Evolutionary conservation across 2,113 vertebrate genomes (phyloP).

Genomic region (Pomatostomus ruficeps): DNA sequence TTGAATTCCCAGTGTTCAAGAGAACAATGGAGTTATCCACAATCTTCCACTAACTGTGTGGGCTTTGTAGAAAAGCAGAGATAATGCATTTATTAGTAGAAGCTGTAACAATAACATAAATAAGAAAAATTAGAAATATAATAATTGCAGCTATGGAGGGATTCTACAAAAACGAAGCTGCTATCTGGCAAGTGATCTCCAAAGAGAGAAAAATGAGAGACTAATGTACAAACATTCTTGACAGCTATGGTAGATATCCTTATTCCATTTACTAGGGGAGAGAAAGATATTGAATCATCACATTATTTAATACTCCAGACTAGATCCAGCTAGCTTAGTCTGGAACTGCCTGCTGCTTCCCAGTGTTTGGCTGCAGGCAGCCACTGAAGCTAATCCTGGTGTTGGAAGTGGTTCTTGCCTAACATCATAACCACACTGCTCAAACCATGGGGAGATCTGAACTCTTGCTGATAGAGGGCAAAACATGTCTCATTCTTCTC

Average conservation of each 20-base stretch:
- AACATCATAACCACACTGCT: not conserved
- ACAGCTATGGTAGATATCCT: not conserved
- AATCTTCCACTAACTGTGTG: conserved; percentile 33
- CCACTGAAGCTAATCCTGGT: not conserved
- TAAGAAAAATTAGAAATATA: conserved; percentile 1
- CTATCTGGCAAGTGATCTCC: not conserved
- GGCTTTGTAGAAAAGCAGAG: conserved; percentile 29
- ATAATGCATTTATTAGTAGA: conserved; percentile 27
- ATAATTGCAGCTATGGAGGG: not conserved
- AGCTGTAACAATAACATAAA: conserved; percentile 6
- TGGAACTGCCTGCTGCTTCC: not conserved
- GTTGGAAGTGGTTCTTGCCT: too few species aligned
- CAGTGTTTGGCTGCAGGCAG: not conserved
- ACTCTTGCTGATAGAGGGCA: not conserved
- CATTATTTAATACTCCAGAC: not conserved
- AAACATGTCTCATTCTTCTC: not conserved
- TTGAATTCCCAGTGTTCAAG: not conserved
- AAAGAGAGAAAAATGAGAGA: not conserved
- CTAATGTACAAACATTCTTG: not conserved
- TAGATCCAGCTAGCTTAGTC: conserved; percentile 8
- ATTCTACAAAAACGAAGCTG: not conserved
- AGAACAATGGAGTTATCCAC: conserved; percentile 32
- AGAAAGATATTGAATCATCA: not conserved
- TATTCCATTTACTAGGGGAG: not conserved
- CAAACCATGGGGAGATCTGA: not conserved